Base-by-base conservation (phyloP, 1,140 invertebrate genomes). In the Ceratina australensis region DNA sequence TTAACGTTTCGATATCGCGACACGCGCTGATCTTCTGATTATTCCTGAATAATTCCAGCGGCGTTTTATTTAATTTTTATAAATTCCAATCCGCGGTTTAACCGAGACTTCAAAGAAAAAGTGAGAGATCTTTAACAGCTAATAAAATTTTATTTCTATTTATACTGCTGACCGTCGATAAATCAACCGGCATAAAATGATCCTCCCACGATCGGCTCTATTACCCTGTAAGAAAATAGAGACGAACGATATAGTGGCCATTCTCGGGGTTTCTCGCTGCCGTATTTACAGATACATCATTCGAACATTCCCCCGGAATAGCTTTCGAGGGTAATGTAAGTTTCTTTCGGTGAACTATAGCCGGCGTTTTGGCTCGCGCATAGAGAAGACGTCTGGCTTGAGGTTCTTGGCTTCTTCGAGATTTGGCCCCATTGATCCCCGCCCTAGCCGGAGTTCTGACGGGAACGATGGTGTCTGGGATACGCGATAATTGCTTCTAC, bases 331-430 rank as follows among this genome's bases (percentile, higher is more conserved):
- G 63, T 28, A 54, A 8, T 54, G 2, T 28, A 26, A 57, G 61
- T 42, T n/a, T 33, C 28, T 20, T 16, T 20, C 18, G 22, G 1
- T 26, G 22, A 28, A 26, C 56, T n/a, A 26, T 49, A 33, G 54
- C 54, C n/a, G 59, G 72, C 16, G 47, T 75, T 57, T 66, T 75
- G 72, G 64, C 72, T 67, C 61, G 28, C 18, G 72, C 16, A 47
- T 56, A 73, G 56, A 74, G 33, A 15, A 33, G 15, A 54, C 64
- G n/a, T 64, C 71, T 75, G 73, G 73, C 73, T 33, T 1, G 7
- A 15, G 12, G 26, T 33, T 26, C 54, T 75, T 75, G 64, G 73
- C 72, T 90, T 88, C 78, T 72, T 86, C 72, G 60, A 79, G 86
- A 42, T 87, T 82, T 85, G 83, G 60, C 63, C 72, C 54, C 54